These are phyloP conservation scores for Lutraria rhynchaena DNA, from an alignment of 1,140 invertebrate genomes.

Conservation along the genomic window DNA sequence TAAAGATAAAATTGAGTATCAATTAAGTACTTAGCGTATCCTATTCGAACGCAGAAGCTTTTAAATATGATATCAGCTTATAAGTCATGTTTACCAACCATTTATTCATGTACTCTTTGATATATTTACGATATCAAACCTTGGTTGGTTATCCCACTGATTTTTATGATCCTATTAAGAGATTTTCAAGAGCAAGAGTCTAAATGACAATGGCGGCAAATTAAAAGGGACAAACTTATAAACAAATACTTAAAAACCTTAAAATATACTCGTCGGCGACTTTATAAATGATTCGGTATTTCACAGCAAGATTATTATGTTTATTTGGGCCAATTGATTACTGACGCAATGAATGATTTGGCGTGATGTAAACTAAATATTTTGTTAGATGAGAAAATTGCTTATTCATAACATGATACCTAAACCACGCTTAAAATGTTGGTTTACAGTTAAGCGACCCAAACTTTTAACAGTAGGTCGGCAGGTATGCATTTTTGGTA, in stretches of 20 bases:
- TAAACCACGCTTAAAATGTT: too few species aligned
- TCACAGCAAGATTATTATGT: too few species aligned
- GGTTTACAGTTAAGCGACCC: too few species aligned
- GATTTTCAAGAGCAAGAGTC: conserved; percentile 24
- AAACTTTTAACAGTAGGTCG: too few species aligned
- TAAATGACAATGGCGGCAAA: conserved; percentile 31
- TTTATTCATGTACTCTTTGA: conserved; percentile 48
- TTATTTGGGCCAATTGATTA: too few species aligned
- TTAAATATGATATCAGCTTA: conserved; percentile 12
- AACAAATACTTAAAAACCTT: conserved; percentile 29
- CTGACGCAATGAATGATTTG: too few species aligned
- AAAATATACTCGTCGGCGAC: conserved; percentile 20
- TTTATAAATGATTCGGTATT: background rate
- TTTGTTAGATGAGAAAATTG: too few species aligned
- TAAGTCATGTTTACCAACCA: conserved; percentile 38
- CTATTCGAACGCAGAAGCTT: conserved; percentile 43
- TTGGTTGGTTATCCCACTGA: conserved; percentile 20
- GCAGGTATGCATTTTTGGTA: too few species aligned
- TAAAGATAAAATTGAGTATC: conserved; percentile 50
- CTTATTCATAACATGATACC: too few species aligned
- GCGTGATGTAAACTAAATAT: too few species aligned
- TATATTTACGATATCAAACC: conserved; percentile 48
- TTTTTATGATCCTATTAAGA: conserved; percentile 53
- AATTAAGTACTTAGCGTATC: conserved; percentile 49
- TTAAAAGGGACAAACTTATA: conserved; percentile 42